Evolutionary conservation across 2,797 vertebrate species (phyloP).

Genomic region (Scyliorhinus canicula): DNA sequence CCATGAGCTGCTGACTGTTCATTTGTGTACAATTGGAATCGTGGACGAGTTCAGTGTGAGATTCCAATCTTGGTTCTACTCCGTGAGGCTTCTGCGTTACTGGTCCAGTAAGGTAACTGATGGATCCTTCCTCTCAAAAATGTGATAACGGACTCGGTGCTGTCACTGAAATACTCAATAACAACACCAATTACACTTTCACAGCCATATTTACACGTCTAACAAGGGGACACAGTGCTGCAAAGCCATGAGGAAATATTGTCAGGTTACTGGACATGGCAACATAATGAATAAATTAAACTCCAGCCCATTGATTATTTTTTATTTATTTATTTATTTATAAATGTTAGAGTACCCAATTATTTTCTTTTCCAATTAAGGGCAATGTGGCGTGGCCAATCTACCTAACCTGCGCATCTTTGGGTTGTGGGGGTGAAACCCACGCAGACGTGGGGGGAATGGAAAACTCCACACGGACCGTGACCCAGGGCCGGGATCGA

Average conservation of each 20-base stretch:
- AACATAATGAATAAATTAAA: background rate
- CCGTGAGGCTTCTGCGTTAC: background rate
- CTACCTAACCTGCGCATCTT: too few relatives aligned
- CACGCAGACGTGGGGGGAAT: too few relatives aligned
- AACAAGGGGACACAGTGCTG: background rate
- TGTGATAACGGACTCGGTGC: background rate
- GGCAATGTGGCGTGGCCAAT: too few relatives aligned
- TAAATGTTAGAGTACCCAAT: too few relatives aligned
- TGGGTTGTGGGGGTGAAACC: too few relatives aligned
- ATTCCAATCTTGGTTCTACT: background rate
- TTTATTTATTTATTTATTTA: too few relatives aligned
- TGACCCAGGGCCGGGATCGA: too few relatives aligned
- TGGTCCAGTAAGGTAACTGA: background rate
- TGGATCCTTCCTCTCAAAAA: background rate
- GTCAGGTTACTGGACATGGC: background rate
- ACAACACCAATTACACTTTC: background rate
- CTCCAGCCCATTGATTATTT: background rate
- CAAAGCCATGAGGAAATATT: background rate
- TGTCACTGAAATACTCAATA: background rate
- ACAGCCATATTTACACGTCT: background rate
- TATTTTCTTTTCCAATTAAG: too few relatives aligned
- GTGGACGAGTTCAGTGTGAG: background rate
- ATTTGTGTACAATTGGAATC: background rate
- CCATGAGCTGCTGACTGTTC: too few relatives aligned
- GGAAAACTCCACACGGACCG: too few relatives aligned